Conservation (phyloP, 2,888 invertebrate genomes). For the Acleris literana region DNA sequence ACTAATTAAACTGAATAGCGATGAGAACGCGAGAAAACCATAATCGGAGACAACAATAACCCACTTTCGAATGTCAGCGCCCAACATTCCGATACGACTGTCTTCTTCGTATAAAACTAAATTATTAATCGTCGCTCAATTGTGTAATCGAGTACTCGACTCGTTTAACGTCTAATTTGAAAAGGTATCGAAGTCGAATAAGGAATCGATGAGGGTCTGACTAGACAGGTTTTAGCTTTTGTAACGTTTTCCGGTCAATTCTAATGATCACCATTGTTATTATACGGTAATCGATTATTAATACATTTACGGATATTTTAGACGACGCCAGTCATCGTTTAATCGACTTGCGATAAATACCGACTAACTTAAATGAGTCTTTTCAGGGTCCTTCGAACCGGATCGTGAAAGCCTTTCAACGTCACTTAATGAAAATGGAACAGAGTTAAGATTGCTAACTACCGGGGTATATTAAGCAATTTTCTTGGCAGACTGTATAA, state of each 20-base stretch:
- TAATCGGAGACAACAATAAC: constrained; percentile 66
- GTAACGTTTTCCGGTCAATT: constrained; percentile 17
- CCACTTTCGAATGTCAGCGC: constrained; percentile 58
- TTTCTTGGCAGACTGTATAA: too few relatives aligned
- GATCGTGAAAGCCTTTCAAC: too few relatives aligned
- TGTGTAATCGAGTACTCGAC: constrained; percentile 65
- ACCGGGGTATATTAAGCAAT: too few relatives aligned
- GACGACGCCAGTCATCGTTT: too few relatives aligned
- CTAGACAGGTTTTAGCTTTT: constrained; percentile 40
- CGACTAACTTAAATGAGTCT: too few relatives aligned
- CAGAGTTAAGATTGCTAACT: too few relatives aligned
- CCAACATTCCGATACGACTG: constrained; percentile 54
- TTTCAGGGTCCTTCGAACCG: too few relatives aligned
- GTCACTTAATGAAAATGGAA: too few relatives aligned
- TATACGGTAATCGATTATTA: not conserved
- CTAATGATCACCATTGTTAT: constrained; percentile 15
- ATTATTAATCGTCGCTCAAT: constrained; percentile 73
- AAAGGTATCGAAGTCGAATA: constrained; percentile 56
- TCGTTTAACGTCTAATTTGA: constrained; percentile 66
- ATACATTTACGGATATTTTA: not conserved
- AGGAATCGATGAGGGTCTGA: constrained; percentile 49
- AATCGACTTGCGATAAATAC: too few relatives aligned
- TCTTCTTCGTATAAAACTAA: constrained; percentile 57
- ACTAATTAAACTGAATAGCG: constrained; percentile 4
- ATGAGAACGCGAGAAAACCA: constrained; percentile 48